These are phyloP conservation scores for Aleiodes sp. DNA, from an alignment of 1,140 invertebrate genomes.

Conservation along the genomic window DNA sequence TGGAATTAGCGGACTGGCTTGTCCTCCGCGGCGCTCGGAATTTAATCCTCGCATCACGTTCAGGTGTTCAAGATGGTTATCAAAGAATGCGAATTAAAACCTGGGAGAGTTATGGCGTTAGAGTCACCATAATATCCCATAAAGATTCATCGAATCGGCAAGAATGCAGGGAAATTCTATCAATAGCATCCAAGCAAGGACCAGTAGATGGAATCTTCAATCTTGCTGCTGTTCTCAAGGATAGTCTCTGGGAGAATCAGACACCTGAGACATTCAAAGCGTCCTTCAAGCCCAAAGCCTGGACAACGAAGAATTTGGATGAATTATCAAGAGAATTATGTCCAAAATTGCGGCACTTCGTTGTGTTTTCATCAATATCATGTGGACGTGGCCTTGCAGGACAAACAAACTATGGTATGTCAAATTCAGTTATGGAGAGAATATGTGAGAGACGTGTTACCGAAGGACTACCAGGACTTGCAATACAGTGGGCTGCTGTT, in stretches of 20 bases:
- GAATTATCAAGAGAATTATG: conserved; percentile 65
- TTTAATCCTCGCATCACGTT: conserved; percentile 76
- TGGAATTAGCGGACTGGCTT: conserved; percentile 82
- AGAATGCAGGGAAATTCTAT: conserved; percentile 69
- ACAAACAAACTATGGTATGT: conserved; percentile 80
- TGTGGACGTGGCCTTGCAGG: conserved; percentile 82
- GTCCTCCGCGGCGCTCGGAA: conserved; percentile 74
- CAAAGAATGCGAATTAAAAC: conserved; percentile 67
- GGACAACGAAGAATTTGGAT: conserved; percentile 65
- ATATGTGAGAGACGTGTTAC: conserved; percentile 66
- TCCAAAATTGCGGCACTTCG: conserved; percentile 66
- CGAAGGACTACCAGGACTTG: conserved; percentile 67
- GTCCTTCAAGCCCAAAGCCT: conserved; percentile 66
- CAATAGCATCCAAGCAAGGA: conserved; percentile 68
- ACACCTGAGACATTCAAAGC: conserved; percentile 62
- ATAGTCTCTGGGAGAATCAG: conserved; percentile 67
- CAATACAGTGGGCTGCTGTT: conserved; percentile 71
- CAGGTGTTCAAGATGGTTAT: conserved; percentile 76
- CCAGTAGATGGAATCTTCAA: conserved; percentile 83
- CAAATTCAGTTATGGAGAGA: conserved; percentile 71
- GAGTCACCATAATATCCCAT: conserved; percentile 63
- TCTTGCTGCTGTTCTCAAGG: conserved; percentile 74
- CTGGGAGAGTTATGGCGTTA: conserved; percentile 69
- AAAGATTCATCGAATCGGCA: conserved; percentile 62
- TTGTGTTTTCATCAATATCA: conserved; percentile 80